Evolutionary conservation across 2,888 invertebrate genomes (phyloP).

Genomic region (Melieria omissa): DNA sequence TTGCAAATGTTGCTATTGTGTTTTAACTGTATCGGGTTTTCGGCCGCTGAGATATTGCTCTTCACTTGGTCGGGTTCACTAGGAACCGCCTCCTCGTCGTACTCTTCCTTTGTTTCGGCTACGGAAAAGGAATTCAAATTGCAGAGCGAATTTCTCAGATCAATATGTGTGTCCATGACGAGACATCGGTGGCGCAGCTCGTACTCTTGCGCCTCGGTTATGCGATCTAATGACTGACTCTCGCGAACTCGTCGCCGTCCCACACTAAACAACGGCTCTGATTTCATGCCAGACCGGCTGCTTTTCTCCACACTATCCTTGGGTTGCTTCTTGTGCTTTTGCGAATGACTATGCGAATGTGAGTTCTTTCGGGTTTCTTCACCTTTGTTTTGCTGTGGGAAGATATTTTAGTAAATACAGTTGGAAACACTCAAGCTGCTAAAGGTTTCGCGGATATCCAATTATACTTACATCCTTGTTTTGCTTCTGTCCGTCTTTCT

Average conservation of each 20-base stretch:
- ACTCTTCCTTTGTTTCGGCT: conserved; percentile 59
- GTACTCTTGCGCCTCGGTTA: conserved; percentile 85
- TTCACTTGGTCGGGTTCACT: conserved; percentile 48
- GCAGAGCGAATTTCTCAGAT: conserved; percentile 55
- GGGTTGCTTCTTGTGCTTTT: conserved; percentile 55
- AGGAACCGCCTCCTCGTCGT: conserved; percentile 46
- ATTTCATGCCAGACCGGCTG: conserved; percentile 50
- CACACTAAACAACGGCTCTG: conserved; percentile 49
- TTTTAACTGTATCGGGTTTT: conserved; percentile 53
- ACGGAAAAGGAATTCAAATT: conserved; percentile 59
- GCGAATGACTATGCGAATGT: conserved; percentile 48
- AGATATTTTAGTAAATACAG: conserved; percentile 8
- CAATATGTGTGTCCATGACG: conserved; percentile 45
- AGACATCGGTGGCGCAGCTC: conserved; percentile 57
- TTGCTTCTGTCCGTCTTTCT: conserved; percentile 56
- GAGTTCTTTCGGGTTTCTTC: conserved; percentile 60
- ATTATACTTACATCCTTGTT: conserved; percentile 53
- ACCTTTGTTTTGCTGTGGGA: conserved; percentile 52
- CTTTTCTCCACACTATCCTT: conserved; percentile 58
- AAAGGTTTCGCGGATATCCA: neutral
- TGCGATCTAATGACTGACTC: conserved; percentile 85
- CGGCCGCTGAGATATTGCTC: conserved; percentile 53
- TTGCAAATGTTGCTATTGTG: conserved; percentile 57
- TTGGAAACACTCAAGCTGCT: neutral
- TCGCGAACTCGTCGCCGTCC: conserved; percentile 78